Base-by-base conservation (phyloP, 1,140 invertebrate species). In the Octopus sinensis region DNA sequence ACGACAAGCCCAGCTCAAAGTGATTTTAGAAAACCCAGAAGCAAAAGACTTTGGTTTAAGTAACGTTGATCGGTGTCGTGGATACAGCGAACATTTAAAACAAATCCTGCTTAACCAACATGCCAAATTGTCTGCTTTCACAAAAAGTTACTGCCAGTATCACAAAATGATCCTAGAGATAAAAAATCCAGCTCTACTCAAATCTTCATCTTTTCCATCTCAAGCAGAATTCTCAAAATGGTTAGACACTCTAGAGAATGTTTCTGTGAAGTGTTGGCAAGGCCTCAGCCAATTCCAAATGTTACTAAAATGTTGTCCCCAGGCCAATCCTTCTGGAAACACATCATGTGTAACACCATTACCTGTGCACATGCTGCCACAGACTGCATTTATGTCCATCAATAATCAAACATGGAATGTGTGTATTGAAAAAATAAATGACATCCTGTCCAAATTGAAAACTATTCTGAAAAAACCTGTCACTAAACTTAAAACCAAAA, bases 61-160 rank as follows among this genome's bases (percentile, higher is more conserved):
- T 68, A 95, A 95, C 84, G 93, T 96, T 77, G 95, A 97, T 81
- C 92, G 96, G 79, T 95, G 95, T 84, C 94, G 94, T 91, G 97
- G 97, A 73, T 96, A 95, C 88, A 92, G 94, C 1, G 91, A 92
- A 79, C 93, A 95, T 84, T 85, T 96, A 12, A 83, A 86, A 53
- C 54, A 81, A 12, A 91, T 94, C 85, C 91, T 86, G 78, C 68
- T 85, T 71, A 76, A 85, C 79, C 85, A 88, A 82, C 81, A 86
- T 12, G 51, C 43, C 5, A 80, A 78, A 68, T 80, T 80, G n/a
- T 77, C 71, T 54, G 68, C 68, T 53, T 78, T 75, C 73, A 23
- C 80, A 83, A 81, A 52, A 83, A 82, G 53, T 79, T 84, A 76
- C 12, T 84, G 79, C 54, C 30, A 51, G 13, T 53, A 6, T 5